phyloP scores from a whole-genome alignment of 1,140 invertebrate species.

The Leptopilina clavipes region DNA sequence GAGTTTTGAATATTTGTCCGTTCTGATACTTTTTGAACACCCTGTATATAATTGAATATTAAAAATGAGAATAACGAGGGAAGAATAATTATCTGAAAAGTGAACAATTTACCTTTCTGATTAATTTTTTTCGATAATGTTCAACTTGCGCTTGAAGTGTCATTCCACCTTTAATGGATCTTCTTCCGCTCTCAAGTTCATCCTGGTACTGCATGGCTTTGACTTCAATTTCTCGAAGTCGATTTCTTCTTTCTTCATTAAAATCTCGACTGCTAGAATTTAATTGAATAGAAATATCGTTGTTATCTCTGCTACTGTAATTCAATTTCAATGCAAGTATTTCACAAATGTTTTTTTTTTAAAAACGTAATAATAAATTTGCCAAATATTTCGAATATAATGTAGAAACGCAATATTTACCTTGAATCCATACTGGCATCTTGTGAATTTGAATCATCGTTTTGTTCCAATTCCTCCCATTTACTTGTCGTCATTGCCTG shows the following conservation, averaged over 20 bases:
- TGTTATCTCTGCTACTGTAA: slow-evolving; percentile 30
- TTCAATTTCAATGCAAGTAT: slow-evolving; percentile 8
- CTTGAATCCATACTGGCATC: slow-evolving; percentile 73
- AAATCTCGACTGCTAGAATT: slow-evolving; percentile 70
- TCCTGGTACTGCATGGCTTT: slow-evolving; percentile 97
- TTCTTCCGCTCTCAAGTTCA: slow-evolving; percentile 91
- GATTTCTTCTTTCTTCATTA: slow-evolving; percentile 86
- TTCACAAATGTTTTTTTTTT: background rate
- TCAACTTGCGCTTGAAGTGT: slow-evolving; percentile 89
- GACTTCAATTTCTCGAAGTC: slow-evolving; percentile 93
- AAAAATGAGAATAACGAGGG: background rate
- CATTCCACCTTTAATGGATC: slow-evolving; percentile 85
- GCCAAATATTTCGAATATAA: background rate
- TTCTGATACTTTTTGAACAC: too few species aligned
- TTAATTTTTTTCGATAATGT: slow-evolving; percentile 92
- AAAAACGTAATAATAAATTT: slow-evolving; percentile 29
- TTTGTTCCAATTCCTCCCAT: slow-evolving; percentile 85
- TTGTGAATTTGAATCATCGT: slow-evolving; percentile 73
- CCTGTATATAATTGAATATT: background rate
- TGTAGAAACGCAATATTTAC: slow-evolving; percentile 49
- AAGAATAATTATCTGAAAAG: background rate
- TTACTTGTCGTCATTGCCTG: slow-evolving; percentile 93
- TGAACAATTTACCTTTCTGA: slow-evolving; percentile 81
- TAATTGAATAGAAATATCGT: slow-evolving; percentile 45
- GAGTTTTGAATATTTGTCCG: too few species aligned